These are phyloP conservation scores for Poecile atricapillus DNA, from an alignment of 2,113 vertebrate species.

Conservation along the genomic window DNA sequence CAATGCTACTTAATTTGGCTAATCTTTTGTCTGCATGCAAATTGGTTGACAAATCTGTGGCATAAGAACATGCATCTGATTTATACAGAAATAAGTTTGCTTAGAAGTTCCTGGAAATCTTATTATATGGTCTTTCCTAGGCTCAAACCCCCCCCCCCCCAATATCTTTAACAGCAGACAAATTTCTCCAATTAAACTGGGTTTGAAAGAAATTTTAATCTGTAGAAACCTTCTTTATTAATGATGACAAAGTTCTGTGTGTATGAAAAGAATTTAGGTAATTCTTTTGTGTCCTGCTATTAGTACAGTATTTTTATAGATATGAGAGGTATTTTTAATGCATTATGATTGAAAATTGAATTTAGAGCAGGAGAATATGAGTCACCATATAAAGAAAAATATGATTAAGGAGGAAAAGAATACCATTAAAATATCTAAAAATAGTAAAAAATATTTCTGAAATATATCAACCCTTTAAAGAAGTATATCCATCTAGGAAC, in stretches of 20 bases:
- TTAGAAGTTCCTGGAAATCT: background rate
- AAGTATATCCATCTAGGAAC: background rate
- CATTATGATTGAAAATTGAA: background rate
- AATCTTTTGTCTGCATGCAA: background rate
- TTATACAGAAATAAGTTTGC: background rate
- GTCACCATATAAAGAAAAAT: background rate
- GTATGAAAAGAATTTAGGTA: background rate
- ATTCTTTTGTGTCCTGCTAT: conserved; percentile 2
- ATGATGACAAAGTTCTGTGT: background rate
- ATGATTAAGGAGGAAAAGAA: background rate
- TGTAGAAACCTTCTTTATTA: conserved; percentile 34
- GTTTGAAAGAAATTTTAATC: conserved; percentile 21
- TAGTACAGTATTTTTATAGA: background rate
- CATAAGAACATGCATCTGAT: background rate
- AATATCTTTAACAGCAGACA: background rate
- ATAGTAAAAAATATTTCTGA: background rate
- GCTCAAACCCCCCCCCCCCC: background rate
- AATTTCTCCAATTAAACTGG: background rate
- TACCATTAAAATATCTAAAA: background rate
- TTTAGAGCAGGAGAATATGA: background rate
- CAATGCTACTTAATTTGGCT: background rate
- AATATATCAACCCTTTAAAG: background rate
- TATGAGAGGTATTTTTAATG: conserved; percentile 10
- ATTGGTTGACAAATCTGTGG: background rate
- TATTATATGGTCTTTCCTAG: background rate